phyloP scores from a whole-genome alignment of 1,140 invertebrate genomes.

The Drosophila ironensis region DNA sequence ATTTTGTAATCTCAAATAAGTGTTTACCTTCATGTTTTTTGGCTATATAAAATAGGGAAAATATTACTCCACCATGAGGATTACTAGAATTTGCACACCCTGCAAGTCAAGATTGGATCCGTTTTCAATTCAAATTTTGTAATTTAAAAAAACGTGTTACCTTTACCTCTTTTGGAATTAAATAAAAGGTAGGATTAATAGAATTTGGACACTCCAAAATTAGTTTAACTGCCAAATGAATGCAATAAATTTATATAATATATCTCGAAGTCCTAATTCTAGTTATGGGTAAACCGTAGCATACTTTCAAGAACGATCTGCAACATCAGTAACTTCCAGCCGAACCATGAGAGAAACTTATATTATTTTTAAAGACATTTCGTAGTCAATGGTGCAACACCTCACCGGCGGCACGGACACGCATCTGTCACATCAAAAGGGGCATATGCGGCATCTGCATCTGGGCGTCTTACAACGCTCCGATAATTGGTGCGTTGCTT shows the following conservation, averaged over 20 bases:
- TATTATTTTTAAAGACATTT: background rate
- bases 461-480: conserved; percentile 64
- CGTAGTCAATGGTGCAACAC: conserved; percentile 19
- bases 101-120: too few relatives aligned
- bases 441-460: too few relatives aligned
- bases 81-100: too few relatives aligned
- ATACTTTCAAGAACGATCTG: conserved; percentile 11
- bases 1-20: background rate
- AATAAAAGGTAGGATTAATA: too few relatives aligned
- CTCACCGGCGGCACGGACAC: conserved; percentile 31
- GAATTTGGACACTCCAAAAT: background rate
- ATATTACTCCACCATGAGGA: too few relatives aligned
- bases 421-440: conserved; percentile 74
- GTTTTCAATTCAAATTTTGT: too few relatives aligned
- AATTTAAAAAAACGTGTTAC: too few relatives aligned
- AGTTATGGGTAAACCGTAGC: conserved; percentile 11
- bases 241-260: too few relatives aligned
- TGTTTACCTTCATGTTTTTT: background rate
- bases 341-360: too few relatives aligned
- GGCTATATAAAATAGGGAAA: too few relatives aligned
- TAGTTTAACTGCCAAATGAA: background rate
- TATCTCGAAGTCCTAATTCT: too few relatives aligned
- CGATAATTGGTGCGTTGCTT: conserved; percentile 59
- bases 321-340: background rate
- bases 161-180: too few relatives aligned